phyloP scores from a whole-genome alignment of 2,797 vertebrate genomes.

The Microhierax caerulescens region DNA sequence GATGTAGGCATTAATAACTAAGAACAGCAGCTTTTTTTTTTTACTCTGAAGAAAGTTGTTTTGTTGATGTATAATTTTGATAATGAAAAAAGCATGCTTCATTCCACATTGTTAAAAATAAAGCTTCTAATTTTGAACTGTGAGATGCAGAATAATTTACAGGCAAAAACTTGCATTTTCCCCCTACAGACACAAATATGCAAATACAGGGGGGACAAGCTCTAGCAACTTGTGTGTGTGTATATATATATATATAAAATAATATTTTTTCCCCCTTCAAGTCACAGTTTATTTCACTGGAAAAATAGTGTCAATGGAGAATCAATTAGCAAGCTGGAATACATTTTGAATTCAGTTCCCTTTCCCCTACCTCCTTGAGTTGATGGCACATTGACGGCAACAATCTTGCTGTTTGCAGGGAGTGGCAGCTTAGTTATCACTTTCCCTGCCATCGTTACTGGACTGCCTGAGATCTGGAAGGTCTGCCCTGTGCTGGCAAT shows the following conservation, averaged over 20 bases:
- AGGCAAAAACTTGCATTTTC: slow-evolving; percentile 28
- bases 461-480: slow-evolving; percentile 93
- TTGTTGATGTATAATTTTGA: not conserved
- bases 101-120: slow-evolving; percentile 40
- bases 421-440: slow-evolving; percentile 96
- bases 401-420: slow-evolving; percentile 98
- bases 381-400: slow-evolving; percentile 94
- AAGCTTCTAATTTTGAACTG: slow-evolving; percentile 35
- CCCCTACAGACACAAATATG: not conserved
- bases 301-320: slow-evolving; percentile 68
- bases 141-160: slow-evolving; percentile 49
- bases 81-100: not conserved
- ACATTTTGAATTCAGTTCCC: slow-evolving; percentile 49
- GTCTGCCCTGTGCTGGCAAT: slow-evolving; percentile 90
- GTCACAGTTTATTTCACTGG: slow-evolving; percentile 6
- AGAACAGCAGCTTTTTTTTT: not conserved
- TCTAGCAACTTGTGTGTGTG: not conserved
- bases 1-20: not conserved
- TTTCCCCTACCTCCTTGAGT: slow-evolving; percentile 91
- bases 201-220: not conserved
- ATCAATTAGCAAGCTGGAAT: slow-evolving; percentile 61
- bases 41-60: not conserved
- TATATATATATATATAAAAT: too few relatives aligned
- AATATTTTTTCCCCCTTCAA: not conserved
- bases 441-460: slow-evolving; percentile 91